Base-by-base conservation (phyloP, 2,113 vertebrate species). In the Anas platyrhynchos region DNA sequence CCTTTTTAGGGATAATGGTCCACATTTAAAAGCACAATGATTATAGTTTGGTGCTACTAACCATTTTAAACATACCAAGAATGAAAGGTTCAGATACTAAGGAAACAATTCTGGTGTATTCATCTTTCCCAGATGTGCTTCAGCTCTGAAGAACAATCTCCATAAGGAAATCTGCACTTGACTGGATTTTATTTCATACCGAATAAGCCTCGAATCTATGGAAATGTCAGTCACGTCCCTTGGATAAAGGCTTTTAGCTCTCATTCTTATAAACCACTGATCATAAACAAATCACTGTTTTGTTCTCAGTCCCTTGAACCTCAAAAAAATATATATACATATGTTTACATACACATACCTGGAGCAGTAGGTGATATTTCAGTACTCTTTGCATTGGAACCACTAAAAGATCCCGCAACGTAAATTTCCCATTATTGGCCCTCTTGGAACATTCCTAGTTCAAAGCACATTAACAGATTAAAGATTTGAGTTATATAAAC, bases 311-410 rank as follows among this genome's bases (percentile, higher is more conserved):
- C 16, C 31, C 58, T 81, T 80, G 62, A 81, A 66, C 23, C 88
- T 71, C 8, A 84, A 85, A 88, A 83, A 55, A 27, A 44, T 65
- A 86, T 46, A 20, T 20, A 46, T 46, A 20, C 5, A 11, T 44
- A 48, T 48, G 20, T 48, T 21, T 11, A 48, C 46, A 48, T 9
- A 48, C 46, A 48, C 46, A 69, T 97, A 99, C 99, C 99, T 99
- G 99, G 54, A 99, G 98, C 55, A 99, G 98, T 32, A 99, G 98
- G 66, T 99, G 99, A 72, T 99, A 99, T 92, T 99, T 99, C 36
- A 99, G 92, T 41, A 99, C 99, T 88, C 99, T 98, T 91, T 99
- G 99, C 99, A 99, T 99, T 5, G 99, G 99, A 85, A 99, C 99
- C 41, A 99, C 99, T 25, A 99, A 98, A 34, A 99, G 98, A 96